Percentiles rank a stretch among this genome's conserved stretches.
These are phyloP conservation scores for Asbolus verrucosus DNA, from an alignment of 1,140 invertebrate species.

Conservation along the genomic window DNA sequence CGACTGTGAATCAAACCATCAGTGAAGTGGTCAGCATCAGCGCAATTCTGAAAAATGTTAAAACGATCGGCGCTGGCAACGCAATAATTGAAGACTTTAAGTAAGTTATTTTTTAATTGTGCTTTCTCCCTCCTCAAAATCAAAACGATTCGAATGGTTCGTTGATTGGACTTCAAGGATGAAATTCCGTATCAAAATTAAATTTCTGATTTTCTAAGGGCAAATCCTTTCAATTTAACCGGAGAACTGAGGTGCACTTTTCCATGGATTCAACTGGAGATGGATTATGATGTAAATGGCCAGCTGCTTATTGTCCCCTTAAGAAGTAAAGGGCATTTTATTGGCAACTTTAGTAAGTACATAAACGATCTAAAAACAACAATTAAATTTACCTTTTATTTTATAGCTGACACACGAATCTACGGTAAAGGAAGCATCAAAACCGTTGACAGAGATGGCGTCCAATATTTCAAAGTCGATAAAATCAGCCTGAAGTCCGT, in stretches of 20 bases:
- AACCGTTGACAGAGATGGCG: constrained; percentile 70
- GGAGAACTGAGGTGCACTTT: constrained; percentile 71
- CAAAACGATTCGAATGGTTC: too few relatives aligned
- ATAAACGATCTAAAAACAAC: too few relatives aligned
- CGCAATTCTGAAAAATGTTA: constrained; percentile 75
- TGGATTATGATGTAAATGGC: constrained; percentile 77
- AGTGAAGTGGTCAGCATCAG: constrained; percentile 73
- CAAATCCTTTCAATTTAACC: constrained; percentile 72
- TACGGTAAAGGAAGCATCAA: constrained; percentile 64
- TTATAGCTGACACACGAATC: constrained; percentile 60
- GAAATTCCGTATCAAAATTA: too few relatives aligned
- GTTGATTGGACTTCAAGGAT: too few relatives aligned
- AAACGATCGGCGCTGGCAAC: constrained; percentile 72
- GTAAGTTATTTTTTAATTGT: constrained; percentile 62
- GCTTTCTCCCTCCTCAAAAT: background rate
- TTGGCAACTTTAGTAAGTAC: constrained; percentile 79
- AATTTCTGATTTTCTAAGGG: constrained; percentile 63
- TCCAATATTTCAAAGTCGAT: constrained; percentile 71
- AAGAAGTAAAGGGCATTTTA: constrained; percentile 74
- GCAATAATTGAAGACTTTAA: constrained; percentile 75
- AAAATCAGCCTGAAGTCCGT: constrained; percentile 72
- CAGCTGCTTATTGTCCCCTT: constrained; percentile 74
- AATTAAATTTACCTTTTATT: background rate
- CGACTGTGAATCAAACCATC: constrained; percentile 75
- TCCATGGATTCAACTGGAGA: constrained; percentile 70